Conservation (phyloP, 2,113 vertebrate genomes). For the Vimba vimba region DNA sequence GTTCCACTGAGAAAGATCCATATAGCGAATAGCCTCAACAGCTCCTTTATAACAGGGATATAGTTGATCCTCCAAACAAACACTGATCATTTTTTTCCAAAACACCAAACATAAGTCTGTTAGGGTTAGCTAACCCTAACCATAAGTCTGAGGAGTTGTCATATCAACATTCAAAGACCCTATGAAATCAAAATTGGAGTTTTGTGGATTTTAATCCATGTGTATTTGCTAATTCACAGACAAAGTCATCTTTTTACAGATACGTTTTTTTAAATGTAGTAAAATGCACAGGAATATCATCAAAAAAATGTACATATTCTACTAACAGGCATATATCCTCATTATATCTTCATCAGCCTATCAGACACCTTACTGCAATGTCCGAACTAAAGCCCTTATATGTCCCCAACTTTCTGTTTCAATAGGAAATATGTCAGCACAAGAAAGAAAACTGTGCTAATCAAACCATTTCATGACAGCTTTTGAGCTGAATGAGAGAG, state of each 20-base stretch:
- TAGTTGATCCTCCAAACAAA: background rate
- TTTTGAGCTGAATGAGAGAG: too few relatives aligned
- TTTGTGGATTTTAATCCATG: background rate
- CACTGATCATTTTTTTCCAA: background rate
- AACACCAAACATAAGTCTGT: background rate
- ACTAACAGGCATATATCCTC: too few relatives aligned
- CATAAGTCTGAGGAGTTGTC: background rate
- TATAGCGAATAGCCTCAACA: background rate
- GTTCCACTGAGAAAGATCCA: background rate
- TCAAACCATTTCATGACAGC: background rate
- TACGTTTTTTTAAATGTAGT: background rate
- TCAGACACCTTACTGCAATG: background rate
- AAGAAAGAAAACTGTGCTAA: background rate
- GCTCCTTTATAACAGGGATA: background rate
- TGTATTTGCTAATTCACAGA: background rate
- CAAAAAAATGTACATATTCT: too few relatives aligned
- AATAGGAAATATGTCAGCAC: background rate
- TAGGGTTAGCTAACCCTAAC: too few relatives aligned
- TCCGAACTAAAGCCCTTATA: background rate
- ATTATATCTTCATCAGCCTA: too few relatives aligned
- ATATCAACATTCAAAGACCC: background rate
- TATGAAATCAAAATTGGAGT: background rate
- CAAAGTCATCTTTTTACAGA: background rate
- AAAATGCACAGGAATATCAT: background rate
- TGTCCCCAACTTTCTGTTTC: background rate